Evolutionary conservation across 2,797 vertebrate genomes (phyloP).

Genomic region (Urosaurus nigricauda): DNA sequence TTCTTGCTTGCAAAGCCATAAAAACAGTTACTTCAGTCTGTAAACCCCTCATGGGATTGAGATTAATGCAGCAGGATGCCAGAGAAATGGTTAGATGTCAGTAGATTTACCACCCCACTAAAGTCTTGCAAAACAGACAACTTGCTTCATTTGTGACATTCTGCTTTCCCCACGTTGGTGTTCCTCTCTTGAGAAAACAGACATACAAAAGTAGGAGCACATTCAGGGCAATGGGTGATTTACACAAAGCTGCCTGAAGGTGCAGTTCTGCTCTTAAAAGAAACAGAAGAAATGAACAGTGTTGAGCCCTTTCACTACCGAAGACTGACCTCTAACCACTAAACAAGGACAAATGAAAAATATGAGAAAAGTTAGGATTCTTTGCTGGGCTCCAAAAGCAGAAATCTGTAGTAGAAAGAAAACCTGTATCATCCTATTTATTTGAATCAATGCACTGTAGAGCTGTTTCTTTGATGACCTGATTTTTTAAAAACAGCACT

Average conservation of each 20-base stretch:
- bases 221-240: constrained; percentile 55
- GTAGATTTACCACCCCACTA: constrained; percentile 35
- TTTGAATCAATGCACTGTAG: constrained; percentile 12
- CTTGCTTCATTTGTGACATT: constrained; percentile 39
- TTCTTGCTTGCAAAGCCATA: constrained; percentile 20
- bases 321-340: constrained; percentile 54
- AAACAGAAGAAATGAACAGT: constrained; percentile 21
- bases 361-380: constrained; percentile 24
- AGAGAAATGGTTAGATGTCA: constrained; percentile 41
- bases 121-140: constrained; percentile 54
- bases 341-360: constrained; percentile 39
- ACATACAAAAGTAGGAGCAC: constrained; percentile 20
- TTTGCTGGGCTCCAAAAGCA: constrained; percentile 55
- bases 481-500: background rate
- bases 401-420: constrained; percentile 41
- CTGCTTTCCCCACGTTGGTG: constrained; percentile 47
- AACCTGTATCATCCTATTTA: constrained; percentile 23
- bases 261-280: constrained; percentile 19
- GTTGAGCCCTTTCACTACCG: background rate
- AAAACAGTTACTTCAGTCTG: background rate
- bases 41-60: constrained; percentile 52
- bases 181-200: constrained; percentile 9
- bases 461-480: background rate
- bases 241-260: constrained; percentile 49
- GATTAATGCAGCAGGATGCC: constrained; percentile 34